phyloP scores from a whole-genome alignment of 23 tunicate genomes.

The Diplosoma virens region DNA sequence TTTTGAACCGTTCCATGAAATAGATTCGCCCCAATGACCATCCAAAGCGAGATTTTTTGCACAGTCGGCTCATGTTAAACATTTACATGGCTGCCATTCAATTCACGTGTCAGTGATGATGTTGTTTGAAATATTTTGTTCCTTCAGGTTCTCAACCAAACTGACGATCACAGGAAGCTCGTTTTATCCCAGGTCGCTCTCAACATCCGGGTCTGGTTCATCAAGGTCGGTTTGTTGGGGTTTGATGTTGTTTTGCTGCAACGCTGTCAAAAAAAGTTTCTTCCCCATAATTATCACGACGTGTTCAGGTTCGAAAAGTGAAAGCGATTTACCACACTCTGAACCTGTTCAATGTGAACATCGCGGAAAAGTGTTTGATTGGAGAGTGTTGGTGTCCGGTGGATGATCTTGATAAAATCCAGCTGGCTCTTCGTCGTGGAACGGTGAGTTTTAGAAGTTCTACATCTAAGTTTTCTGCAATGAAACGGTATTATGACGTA shows the following conservation, averaged over 20 bases:
- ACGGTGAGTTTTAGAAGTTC: constrained; percentile 61
- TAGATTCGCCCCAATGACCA: no score
- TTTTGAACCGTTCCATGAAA: no score
- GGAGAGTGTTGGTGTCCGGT: constrained; percentile 98
- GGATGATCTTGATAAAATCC: constrained; percentile 74
- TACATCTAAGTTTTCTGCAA: no score
- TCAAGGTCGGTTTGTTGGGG: constrained; percentile 45
- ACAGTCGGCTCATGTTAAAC: no score
- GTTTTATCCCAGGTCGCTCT: constrained; percentile 75
- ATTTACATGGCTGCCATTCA: no score
- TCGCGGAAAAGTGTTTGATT: constrained; percentile 94
- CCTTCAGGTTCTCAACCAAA: constrained; percentile 83
- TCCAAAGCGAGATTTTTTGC: no score
- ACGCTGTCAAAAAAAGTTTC: no score
- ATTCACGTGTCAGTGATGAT: no score
- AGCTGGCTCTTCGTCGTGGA: constrained; percentile 83
- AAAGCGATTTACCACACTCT: constrained; percentile 95
- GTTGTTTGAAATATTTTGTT: no score
- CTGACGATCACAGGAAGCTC: constrained; percentile 77
- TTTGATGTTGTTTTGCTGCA: no score
- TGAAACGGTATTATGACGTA: no score
- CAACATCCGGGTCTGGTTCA: constrained; percentile 86
- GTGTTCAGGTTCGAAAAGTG: constrained; percentile 87
- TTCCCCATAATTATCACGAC: background rate
- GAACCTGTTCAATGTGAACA: constrained; percentile 91